A percentile compares a stretch with the other conserved stretches of the same genome.
These are phyloP conservation scores for Labroides dimidiatus DNA, from an alignment of 2,797 vertebrate genomes.

Conservation along the genomic window DNA sequence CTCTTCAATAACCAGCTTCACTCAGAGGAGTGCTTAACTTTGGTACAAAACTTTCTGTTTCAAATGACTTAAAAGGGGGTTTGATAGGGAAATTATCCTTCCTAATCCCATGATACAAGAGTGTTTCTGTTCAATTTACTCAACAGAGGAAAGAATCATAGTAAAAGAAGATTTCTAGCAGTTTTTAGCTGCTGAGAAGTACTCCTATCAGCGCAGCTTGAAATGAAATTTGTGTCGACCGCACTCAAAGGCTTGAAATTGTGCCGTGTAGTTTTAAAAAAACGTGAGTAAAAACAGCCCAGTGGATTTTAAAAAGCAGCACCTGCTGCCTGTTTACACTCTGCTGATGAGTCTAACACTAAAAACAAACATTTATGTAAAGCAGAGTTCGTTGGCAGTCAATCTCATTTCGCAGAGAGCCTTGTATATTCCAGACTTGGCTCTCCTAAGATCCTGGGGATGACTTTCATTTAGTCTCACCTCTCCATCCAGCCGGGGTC, in stretches of 20 bases:
- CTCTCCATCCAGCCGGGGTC: slow-evolving; percentile 80
- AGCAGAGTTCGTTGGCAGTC: slow-evolving; percentile 48
- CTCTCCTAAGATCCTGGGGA: slow-evolving; percentile 74
- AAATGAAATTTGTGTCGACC: neutral
- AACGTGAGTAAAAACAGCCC: neutral
- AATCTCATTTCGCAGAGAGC: slow-evolving; percentile 59
- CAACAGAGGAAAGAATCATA: slow-evolving; percentile 78
- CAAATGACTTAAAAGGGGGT: slow-evolving; percentile 87
- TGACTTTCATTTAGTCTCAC: slow-evolving; percentile 83
- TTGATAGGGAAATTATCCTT: slow-evolving; percentile 93
- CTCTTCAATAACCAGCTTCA: slow-evolving; percentile 77
- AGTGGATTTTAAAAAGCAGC: slow-evolving; percentile 20
- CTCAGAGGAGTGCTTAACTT: slow-evolving; percentile 89
- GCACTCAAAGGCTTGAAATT: neutral
- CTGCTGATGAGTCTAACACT: slow-evolving; percentile 50
- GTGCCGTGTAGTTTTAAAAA: neutral
- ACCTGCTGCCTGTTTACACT: slow-evolving; percentile 42
- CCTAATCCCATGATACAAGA: slow-evolving; percentile 80
- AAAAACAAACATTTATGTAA: slow-evolving; percentile 64
- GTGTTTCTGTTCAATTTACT: slow-evolving; percentile 74
- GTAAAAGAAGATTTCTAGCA: slow-evolving; percentile 20
- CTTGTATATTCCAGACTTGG: slow-evolving; percentile 65
- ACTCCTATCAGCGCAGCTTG: neutral
- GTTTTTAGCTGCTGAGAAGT: slow-evolving; percentile 11
- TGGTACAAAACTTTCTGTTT: slow-evolving; percentile 89